Evolutionary conservation across 1,140 invertebrate genomes (phyloP).

Genomic region (Episyrphus balteatus): DNA sequence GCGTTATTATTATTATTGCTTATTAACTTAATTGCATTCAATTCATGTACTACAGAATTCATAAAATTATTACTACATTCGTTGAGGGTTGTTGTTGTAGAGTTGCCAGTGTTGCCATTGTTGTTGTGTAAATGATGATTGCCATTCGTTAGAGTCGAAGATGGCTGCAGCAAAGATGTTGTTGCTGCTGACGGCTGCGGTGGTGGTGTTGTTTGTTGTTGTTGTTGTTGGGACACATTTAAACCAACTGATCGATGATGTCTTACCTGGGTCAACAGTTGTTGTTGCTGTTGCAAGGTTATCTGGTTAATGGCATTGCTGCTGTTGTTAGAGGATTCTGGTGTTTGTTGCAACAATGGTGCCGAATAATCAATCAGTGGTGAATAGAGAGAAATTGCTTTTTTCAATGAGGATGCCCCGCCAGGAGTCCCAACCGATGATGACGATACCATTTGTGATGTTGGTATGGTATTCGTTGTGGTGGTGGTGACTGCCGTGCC

Average conservation of each 20-base stretch:
- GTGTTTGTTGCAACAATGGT: conserved; percentile 29
- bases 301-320: conserved; percentile 2
- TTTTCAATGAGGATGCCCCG: conserved; percentile 11
- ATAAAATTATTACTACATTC: conserved; percentile 30
- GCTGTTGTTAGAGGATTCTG: conserved; percentile 6
- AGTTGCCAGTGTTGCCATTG: conserved; percentile 13
- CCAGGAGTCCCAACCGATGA: not conserved
- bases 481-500: conserved; percentile 11
- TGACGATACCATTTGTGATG: no score
- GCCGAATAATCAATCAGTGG: conserved; percentile 32
- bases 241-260: no score
- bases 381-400: conserved; percentile 14
- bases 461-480: not conserved
- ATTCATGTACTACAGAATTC: not conserved
- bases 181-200: not conserved
- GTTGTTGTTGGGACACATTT: no score
- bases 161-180: not conserved
- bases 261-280: not conserved
- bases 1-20: conserved; percentile 31
- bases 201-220: no score
- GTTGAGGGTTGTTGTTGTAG: conserved; percentile 10
- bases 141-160: conserved; percentile 2
- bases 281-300: not conserved
- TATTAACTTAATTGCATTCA: conserved; percentile 17
- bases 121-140: conserved; percentile 10